These are phyloP conservation scores for Colius striatus DNA, from an alignment of 2,113 vertebrate species.

Conservation along the genomic window DNA sequence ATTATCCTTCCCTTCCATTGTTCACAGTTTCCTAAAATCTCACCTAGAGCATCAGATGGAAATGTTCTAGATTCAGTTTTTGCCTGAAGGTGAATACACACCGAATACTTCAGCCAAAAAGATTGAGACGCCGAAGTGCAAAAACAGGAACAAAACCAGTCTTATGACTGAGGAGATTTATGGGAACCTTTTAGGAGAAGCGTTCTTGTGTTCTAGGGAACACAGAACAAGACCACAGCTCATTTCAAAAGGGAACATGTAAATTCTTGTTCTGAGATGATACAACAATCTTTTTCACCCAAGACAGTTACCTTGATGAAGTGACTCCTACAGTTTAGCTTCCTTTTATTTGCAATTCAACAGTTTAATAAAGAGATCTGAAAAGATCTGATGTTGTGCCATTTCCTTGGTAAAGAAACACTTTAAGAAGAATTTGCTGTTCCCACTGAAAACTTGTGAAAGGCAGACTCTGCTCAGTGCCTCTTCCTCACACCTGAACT, in stretches of 20 bases:
- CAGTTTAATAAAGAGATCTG: not conserved
- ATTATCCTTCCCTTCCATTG: not conserved
- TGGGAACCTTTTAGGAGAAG: not conserved
- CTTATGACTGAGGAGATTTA: not conserved
- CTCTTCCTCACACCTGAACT: not conserved
- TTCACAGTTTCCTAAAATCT: not conserved
- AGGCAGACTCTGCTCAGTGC: not conserved
- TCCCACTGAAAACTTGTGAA: not conserved
- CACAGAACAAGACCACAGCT: not conserved
- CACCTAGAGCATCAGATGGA: not conserved
- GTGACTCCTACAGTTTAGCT: not conserved
- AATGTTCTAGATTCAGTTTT: not conserved
- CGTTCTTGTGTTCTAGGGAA: not conserved
- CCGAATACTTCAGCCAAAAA: not conserved
- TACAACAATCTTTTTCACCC: not conserved
- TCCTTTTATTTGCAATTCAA: not conserved
- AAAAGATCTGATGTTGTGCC: not conserved
- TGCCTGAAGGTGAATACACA: not conserved
- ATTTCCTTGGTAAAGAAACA: not conserved
- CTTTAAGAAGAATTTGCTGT: not conserved
- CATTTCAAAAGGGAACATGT: not conserved
- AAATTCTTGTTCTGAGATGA: not conserved
- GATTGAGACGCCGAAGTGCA: rapidly evolving
- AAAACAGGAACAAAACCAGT: not conserved
- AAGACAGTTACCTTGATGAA: not conserved